Evolutionary conservation across 2,797 vertebrate species (phyloP), one percentile per base, ranked within the genome.

Genomic region (Apogon talboti): DNA sequence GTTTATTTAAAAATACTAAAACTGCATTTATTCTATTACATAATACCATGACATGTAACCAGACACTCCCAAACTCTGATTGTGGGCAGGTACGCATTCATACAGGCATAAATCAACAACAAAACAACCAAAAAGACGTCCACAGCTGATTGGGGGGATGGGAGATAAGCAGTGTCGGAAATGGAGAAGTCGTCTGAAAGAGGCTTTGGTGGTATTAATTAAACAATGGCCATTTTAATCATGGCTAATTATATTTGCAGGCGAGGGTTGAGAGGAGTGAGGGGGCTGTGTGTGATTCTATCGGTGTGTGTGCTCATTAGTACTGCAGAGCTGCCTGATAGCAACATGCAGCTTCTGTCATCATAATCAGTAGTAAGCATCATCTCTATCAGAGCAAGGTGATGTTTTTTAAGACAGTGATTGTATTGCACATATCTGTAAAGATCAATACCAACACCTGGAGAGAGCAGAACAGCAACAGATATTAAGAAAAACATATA

Each of bases 161-260:
- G 56, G 33, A 78, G 83, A 83, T 85, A 88, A 83, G 84, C 48
- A 47, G 58, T 6, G 54, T 65, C 74, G 81, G 90, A 90, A 89
- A 91, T 87, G 82, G 88, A 88, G 81, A 83, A 76, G 78, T 74
- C 45, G 35, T 24, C 66, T 84, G 81, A 82, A 83, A 86, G 85
- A 77, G 76, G 75, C 80, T 44, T 52, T 21, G 19, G 66, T 35
- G 77, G 84, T 86, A 93, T 94, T 95, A 95, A 95, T 95, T 94
- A 95, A 96, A 91, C 76, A 92, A 92, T 92, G 90, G 83, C 93
- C 89, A 71, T 93, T 95, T 95, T 95, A 93, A 95, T 95, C 94
- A 93, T 72, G 84, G 90, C 86, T 95, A 95, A 96, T 95, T 96
- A 94, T 93, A 94, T 93, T 94, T 92, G 74, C 79, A 81, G 81